Percentiles rank a stretch among this genome's conserved stretches.
These are phyloP conservation scores for Apamea anceps DNA, from an alignment of 2,888 invertebrate genomes.

Conservation along the genomic window DNA sequence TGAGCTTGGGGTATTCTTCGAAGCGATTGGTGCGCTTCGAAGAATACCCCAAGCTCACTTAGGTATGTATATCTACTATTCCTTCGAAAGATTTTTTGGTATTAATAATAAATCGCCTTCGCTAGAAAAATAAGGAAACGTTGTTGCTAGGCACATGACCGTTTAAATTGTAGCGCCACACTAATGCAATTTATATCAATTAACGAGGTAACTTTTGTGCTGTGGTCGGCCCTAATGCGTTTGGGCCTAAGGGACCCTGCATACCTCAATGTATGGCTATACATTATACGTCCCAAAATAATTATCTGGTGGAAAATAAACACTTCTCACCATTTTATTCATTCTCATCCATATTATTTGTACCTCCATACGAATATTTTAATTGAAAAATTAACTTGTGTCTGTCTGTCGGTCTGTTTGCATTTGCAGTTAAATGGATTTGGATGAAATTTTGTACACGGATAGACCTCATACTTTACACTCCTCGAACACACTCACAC, in stretches of 20 bases:
- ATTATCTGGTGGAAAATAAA: not conserved
- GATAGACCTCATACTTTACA: no score
- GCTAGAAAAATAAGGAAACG: not conserved
- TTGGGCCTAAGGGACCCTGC: constrained; percentile 15
- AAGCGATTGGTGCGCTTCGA: no score
- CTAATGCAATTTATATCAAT: constrained; percentile 33
- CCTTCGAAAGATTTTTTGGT: not conserved
- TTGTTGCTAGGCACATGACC: not conserved
- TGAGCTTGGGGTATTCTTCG: no score
- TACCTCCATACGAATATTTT: not conserved
- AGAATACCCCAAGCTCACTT: no score
- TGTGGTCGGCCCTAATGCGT: constrained; percentile 50
- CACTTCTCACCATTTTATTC: not conserved
- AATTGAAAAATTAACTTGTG: not conserved
- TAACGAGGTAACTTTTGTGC: constrained; percentile 62
- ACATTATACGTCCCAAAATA: not conserved
- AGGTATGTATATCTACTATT: not conserved
- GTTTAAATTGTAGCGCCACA: not conserved
- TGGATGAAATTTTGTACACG: not conserved
- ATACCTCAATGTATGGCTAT: not conserved
- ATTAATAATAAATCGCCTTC: not conserved
- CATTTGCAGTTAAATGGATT: not conserved
- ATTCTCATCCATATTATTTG: not conserved
- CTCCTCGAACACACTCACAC: no score
- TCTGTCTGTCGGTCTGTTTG: not conserved